Conservation (phyloP, 2,113 vertebrate species). For the Oxygymnocypris stewartii region DNA sequence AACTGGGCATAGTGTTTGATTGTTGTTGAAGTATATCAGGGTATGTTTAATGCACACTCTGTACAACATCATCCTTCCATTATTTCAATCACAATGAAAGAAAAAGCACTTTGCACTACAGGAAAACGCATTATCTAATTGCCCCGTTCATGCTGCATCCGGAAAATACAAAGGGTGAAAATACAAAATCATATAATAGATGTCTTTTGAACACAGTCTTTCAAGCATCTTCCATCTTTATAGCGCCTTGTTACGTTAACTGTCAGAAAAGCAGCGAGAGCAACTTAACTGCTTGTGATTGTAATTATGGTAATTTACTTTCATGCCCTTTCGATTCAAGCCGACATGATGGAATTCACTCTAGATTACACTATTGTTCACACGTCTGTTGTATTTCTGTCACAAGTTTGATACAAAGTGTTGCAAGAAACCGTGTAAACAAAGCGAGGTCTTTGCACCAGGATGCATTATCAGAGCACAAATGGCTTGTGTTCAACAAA, state of each 20-base stretch:
- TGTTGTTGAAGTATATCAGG: background rate
- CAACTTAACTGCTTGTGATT: background rate
- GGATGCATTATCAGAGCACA: background rate
- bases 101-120: background rate
- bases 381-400: background rate
- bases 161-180: constrained; percentile 23
- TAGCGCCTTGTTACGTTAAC: background rate
- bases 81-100: constrained; percentile 19
- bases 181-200: constrained; percentile 22
- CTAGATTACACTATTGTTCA: constrained; percentile 11
- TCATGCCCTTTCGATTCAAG: background rate
- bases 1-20: background rate
- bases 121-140: constrained; percentile 3
- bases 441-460: background rate
- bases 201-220: constrained; percentile 4
- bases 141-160: background rate
- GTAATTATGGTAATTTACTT: constrained; percentile 19
- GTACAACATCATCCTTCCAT: background rate
- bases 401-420: background rate
- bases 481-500: background rate
- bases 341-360: constrained; percentile 4
- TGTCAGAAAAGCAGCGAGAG: background rate
- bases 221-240: constrained; percentile 8
- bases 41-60: background rate
- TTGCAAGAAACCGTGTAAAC: background rate